These are phyloP conservation scores for Petroica traversi DNA, from an alignment of 2,113 vertebrate genomes.

Conservation along the genomic window DNA sequence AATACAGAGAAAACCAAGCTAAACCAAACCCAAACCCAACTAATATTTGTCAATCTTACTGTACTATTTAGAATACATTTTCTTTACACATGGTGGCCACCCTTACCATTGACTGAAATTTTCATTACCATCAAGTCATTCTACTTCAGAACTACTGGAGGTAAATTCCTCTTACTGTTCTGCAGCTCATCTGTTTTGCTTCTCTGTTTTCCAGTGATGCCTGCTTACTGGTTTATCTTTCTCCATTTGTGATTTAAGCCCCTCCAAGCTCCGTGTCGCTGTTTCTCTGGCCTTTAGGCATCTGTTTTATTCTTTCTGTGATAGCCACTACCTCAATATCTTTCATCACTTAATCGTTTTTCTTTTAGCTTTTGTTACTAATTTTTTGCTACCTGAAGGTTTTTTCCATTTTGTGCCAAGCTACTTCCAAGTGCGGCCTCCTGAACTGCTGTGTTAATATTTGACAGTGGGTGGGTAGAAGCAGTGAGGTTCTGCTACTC, in stretches of 20 bases:
- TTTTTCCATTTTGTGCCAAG: not conserved
- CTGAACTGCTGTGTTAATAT: conserved; percentile 23
- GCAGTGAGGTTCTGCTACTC: not conserved
- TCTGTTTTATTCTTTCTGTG: not conserved
- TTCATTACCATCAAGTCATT: not conserved
- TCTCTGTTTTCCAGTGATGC: not conserved
- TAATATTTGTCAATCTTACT: not conserved
- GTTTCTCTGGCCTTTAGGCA: not conserved
- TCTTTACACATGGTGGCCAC: too few relatives aligned
- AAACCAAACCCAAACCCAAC: not conserved
- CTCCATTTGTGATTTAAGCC: not conserved
- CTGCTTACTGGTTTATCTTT: not conserved
- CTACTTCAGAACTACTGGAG: not conserved
- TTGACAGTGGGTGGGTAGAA: not conserved
- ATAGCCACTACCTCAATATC: not conserved
- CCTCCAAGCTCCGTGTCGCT: not conserved
- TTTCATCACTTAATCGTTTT: not conserved
- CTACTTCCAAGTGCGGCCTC: not conserved
- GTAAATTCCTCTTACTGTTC: not conserved
- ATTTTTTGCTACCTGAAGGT: not conserved
- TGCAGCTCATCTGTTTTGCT: not conserved
- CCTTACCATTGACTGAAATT: not conserved
- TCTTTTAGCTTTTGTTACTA: not conserved
- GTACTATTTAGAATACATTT: not conserved
- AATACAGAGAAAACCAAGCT: not conserved